These are phyloP conservation scores for Rhea pennata DNA, from an alignment of 2,113 vertebrate genomes.

Conservation along the genomic window DNA sequence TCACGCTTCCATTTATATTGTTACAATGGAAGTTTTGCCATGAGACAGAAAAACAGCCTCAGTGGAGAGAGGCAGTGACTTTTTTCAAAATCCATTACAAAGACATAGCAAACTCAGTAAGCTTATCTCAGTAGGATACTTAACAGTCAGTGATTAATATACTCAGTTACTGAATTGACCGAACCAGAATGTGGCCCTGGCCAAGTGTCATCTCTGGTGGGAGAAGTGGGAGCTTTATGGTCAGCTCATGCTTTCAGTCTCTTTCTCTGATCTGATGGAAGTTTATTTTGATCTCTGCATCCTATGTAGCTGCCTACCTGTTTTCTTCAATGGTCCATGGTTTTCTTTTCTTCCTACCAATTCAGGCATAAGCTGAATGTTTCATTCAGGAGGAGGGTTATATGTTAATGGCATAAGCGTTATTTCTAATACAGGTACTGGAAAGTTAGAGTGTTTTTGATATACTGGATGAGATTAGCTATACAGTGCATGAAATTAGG, in stretches of 20 bases:
- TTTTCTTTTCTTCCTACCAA: neutral
- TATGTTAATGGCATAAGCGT: neutral
- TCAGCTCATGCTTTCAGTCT: fast-evolving
- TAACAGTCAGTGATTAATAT: neutral
- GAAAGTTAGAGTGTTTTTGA: neutral
- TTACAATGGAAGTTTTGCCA: neutral
- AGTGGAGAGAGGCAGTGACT: neutral
- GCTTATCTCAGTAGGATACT: neutral
- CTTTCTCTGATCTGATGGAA: neutral
- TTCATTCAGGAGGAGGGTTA: neutral
- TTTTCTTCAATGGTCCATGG: neutral
- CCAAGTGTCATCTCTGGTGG: neutral
- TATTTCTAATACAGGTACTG: neutral
- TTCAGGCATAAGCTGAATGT: neutral
- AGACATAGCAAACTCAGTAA: neutral
- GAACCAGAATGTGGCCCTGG: neutral
- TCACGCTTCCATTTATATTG: neutral
- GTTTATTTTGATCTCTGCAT: neutral
- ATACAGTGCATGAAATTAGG: neutral
- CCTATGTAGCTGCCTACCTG: neutral
- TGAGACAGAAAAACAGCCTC: neutral
- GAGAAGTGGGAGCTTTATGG: neutral
- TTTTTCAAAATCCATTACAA: neutral
- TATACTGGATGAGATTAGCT: neutral
- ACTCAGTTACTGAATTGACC: neutral